Evolutionary conservation across 1,140 invertebrate genomes (phyloP).

Genomic region (Conus betulinus): DNA sequence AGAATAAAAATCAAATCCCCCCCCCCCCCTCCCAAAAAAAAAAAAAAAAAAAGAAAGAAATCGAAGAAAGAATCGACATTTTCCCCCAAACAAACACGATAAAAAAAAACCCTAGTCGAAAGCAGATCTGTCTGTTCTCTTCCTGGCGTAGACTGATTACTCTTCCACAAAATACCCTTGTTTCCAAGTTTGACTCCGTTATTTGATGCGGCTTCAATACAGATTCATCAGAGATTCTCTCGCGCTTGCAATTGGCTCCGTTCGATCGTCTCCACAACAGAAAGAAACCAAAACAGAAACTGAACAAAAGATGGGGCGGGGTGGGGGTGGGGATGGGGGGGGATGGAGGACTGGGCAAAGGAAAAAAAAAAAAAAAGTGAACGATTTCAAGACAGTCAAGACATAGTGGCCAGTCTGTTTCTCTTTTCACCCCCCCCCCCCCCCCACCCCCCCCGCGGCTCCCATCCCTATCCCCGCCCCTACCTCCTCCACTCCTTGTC

Average conservation of each 20-base stretch:
- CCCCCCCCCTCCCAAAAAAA: no score
- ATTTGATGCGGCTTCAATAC: background rate
- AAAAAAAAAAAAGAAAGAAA: no score
- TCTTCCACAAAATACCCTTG: background rate
- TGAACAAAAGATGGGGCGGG: background rate
- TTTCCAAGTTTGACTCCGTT: background rate
- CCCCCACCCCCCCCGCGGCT: no score
- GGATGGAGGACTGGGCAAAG: background rate
- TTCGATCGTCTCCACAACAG: background rate
- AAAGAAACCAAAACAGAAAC: background rate
- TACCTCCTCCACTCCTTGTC: no score
- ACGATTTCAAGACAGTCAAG: background rate
- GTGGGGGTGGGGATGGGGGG: background rate
- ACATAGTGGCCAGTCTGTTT: no score
- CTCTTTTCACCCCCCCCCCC: no score
- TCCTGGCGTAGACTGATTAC: background rate
- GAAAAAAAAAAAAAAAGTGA: background rate
- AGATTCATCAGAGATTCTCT: background rate
- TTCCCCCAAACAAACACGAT: no score
- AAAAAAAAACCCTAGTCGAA: background rate
- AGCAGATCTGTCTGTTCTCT: background rate
- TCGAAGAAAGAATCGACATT: no score
- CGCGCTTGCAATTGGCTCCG: background rate
- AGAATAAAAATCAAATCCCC: no score
- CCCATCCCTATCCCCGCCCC: no score